Percentiles rank a stretch among this genome's conserved stretches.
These are phyloP conservation scores for Lasaia peninsularis DNA, from an alignment of 1,140 invertebrate genomes.

Conservation along the genomic window DNA sequence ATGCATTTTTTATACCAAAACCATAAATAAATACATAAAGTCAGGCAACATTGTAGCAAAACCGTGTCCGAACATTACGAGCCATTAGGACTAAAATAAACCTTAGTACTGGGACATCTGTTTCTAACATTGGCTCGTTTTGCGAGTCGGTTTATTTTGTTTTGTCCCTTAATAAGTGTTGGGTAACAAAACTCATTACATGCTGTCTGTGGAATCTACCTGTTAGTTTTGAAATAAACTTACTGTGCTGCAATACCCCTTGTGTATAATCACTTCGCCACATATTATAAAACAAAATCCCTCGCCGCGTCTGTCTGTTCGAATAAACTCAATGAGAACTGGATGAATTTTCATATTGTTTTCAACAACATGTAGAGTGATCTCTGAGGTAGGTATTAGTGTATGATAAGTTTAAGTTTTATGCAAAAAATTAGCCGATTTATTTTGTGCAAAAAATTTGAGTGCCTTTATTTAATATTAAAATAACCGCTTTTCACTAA, in stretches of 20 bases:
- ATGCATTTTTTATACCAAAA: neutral
- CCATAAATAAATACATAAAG: neutral
- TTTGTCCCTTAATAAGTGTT: constrained; percentile 57
- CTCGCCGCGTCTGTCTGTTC: too few species aligned
- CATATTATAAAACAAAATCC: too few species aligned
- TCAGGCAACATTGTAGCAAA: neutral
- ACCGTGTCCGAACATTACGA: neutral
- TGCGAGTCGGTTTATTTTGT: constrained; percentile 19
- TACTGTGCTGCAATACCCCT: constrained; percentile 26
- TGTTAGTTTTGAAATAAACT: constrained; percentile 45
- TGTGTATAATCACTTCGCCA: too few species aligned
- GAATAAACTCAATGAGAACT: too few species aligned
- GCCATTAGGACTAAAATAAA: constrained; percentile 9
- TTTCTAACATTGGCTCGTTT: constrained; percentile 6
- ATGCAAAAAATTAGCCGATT: too few species aligned
- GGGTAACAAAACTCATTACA: constrained; percentile 71
- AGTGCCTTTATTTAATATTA: too few species aligned
- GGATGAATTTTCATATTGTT: too few species aligned
- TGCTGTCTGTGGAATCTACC: constrained; percentile 46
- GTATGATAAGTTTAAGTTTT: too few species aligned
- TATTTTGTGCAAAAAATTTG: too few species aligned
- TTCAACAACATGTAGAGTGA: too few species aligned
- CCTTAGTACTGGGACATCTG: constrained; percentile 3
- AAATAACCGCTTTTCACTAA: too few species aligned
- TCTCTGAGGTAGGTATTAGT: too few species aligned